Evolutionary conservation across 1,140 invertebrate species (phyloP), one percentile per base, ranked within the genome.

Genomic region (Holcopasites calliopsidis): DNA sequence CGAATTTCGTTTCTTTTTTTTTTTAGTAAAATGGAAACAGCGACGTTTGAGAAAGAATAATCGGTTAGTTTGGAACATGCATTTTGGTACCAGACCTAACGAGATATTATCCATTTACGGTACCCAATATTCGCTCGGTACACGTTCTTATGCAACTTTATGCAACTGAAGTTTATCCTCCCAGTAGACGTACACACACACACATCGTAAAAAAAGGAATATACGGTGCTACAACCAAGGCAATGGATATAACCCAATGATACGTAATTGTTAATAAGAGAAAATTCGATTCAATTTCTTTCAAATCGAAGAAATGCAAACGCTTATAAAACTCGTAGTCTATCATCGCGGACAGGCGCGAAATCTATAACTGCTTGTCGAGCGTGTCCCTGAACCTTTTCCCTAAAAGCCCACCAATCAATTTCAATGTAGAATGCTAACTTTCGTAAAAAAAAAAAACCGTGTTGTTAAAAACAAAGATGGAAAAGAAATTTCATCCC

Each of bases 401-500:
- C 82, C 62, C 77, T 87, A 76, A 64, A 79, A 85, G 73, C 76
- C 83, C 82, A 87, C 69, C 66, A 83, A 88, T 88, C 87, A 89
- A 90, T 90, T 90, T 89, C 88, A 88, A 89, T 88, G 83, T 89
- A 89, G 88, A 90, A 90, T 88, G 84, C 87, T 88, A 89, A 89
- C 76, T 87, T 84, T 76, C 60, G 65, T 61, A 49, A 68, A 62
- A 66, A n/a, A n/a, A n/a, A n/a, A n/a, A n/a, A n/a, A n/a, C n/a
- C 55, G 49, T 21, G 35, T 65, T 52, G 28, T 70, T 65, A 55
- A 50, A 81, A 65, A 72, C 26, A 57, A 81, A n/a, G n/a, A n/a
- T n/a, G n/a, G n/a, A n/a, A 80, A 76, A 28, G n/a, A 13, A 40
- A 40, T 49, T 44, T 44, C 35, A 28, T 23, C 47, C 73, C 70